Base-by-base conservation (phyloP, 2,888 invertebrate species). In the Mythimna pallens region DNA sequence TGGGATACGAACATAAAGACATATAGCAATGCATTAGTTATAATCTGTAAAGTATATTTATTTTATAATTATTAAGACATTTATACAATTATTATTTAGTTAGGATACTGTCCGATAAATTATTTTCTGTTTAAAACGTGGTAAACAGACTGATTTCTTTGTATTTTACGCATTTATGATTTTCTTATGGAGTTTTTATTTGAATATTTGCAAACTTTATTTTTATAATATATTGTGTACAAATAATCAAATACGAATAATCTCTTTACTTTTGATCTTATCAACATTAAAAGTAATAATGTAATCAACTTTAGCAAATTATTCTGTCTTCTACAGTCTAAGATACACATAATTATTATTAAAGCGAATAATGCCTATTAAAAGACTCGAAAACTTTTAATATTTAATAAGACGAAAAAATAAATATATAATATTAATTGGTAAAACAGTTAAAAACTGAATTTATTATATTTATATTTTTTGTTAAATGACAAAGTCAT, bases 401-500 rank as follows among this genome's bases (percentile, higher is more conserved):
- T 80, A 71, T 72, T n/a, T 80, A 65, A 10, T 72, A 62, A 61
- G 63, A 12, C 1, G 8, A 57, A 50, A 43, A 54, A 50, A 25
- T 63, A 52, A 43, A 47, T 17, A 36, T n/a, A 20, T 0, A 12
- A 47, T 17, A 47, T 47, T 47, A 65, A 75, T 63, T 63, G 30
- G n/a, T 65, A 55, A 77, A 63, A 66, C 54, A 25, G 70, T 80
- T 65, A 54, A 72, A 81, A 81, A 81, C 67, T 50, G 55, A 66
- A 59, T 22, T n/a, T 55, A 63, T 77, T 66, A 22, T 81, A 70
- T 68, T 57, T 77, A 65, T 62, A 69, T 47, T 69, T 50, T 85
- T 89, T 87, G 79, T 86, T 82, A 78, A 86, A 88, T 89, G 89
- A 88, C 88, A 70, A 70, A 85, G 88, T 88, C 86, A 87, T 86